Evolutionary conservation across 2,888 invertebrate species (phyloP), one percentile per base, ranked within the genome.

Genomic region (Acrobasis consociella): DNA sequence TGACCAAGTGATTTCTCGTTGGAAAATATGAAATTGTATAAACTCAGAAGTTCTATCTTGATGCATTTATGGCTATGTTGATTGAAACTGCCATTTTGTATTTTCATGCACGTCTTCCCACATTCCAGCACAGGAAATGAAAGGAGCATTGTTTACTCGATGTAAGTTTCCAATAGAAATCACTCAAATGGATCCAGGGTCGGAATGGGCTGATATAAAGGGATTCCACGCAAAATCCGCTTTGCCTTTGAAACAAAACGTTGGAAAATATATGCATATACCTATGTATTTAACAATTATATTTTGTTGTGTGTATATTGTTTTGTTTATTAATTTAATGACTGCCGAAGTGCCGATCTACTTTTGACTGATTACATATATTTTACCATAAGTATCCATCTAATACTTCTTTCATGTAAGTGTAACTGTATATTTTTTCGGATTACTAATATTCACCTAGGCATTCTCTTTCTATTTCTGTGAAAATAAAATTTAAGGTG

Each of bases 181-280:
- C 87, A 85, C 85, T 87, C 75, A 76, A 79, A 78, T 80, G 77
- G 75, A 83, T 80, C 81, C 82, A 81, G 81, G 83, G 82, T 85
- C 71, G 72, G 73, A 75, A 78, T 77, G 72, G 71, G 71, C 76
- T 79, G 71, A 68, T 69, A 75, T 77, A 78, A 75, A 80, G 68
- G 82, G 83, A 83, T 88, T 86, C 86, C 84, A 79, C 71, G 68
- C 73, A 71, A 73, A 69, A 73, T 76, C 75, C 72, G 69, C 63
- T 69, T 68, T 69, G 72, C 70, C 15, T 38, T 37, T 8, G 15
- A 22, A 31, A 16, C 9, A 15, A 31, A 42, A 5, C n/a, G 22
- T 7, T n/a, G 11, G 16, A 50, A 50, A 50, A 60, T 11, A 50
- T 51, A 50, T 5, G 16, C 37, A 51, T 37, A 9, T 37, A n/a